Evolutionary conservation across 1,140 invertebrate species (phyloP), one percentile per base, ranked within the genome.

Genomic region (Frieseomelitta varia): DNA sequence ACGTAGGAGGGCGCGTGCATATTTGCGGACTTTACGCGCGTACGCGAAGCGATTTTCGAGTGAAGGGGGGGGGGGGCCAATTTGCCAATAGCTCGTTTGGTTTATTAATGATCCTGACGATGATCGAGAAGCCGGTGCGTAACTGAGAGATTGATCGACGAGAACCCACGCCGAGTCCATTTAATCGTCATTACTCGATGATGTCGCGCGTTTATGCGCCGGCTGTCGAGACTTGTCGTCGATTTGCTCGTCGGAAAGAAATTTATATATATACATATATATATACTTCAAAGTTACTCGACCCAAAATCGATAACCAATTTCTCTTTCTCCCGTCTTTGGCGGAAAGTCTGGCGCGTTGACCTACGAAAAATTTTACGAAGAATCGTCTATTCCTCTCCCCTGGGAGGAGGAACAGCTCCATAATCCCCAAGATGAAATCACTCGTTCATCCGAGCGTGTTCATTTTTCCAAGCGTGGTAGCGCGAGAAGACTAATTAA

Each of bases 11-110:
- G 39, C 24, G 56, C 65, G 67, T 55, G 79, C 71, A 84, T 79
- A 63, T 74, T 87, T 67, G 73, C 30, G 74, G 79, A 88, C 85
- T 88, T 88, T 88, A 85, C 74, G 75, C 53, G 27, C 51, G 21
- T 34, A 53, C 15, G 24, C 63, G 30, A 24, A 15, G 67, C 21
- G 39, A 21, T 51, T 71, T 71, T 61, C 56, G 14, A n/a, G n/a
- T 2, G 2, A n/a, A 4, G 6, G 51, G 17, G 6, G 39, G 6
- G 39, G 0, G 39, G 39, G 21, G 55, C 19, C 24, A 61, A 71
- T 69, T 83, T 69, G 67, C 65, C 34, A n/a, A 61, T 67, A 47
- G 75, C 56, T 55, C 55, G 81, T 84, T 83, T 39, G 81, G 75
- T 71, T 79, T 79, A 76, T 84, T 84, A 84, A 84, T 84, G 81